These are phyloP conservation scores for Nothocercus nigrocapillus DNA, from an alignment of 2,113 vertebrate genomes.

Conservation along the genomic window DNA sequence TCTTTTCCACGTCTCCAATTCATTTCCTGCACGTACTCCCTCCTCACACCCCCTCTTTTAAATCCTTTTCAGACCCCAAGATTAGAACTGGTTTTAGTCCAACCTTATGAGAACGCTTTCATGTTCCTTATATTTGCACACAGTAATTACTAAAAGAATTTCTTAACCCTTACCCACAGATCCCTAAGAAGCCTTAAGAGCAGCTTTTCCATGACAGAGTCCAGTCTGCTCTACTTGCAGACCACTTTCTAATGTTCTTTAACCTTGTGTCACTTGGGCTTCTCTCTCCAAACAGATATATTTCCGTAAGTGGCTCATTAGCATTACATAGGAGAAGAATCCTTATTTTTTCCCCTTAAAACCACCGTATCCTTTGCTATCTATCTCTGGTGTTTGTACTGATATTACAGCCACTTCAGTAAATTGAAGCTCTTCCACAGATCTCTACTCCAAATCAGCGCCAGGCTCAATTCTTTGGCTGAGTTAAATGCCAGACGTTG, in stretches of 20 bases:
- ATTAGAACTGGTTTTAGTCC: slow-evolving; percentile 34
- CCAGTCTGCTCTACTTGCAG: slow-evolving; percentile 40
- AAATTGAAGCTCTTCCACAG: slow-evolving; percentile 74
- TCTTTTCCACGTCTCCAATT: background rate
- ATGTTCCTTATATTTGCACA: slow-evolving; percentile 20
- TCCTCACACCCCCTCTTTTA: background rate
- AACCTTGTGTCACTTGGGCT: slow-evolving; percentile 69
- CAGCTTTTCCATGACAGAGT: slow-evolving; percentile 42
- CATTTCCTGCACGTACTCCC: background rate
- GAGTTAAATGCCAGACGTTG: slow-evolving; percentile 78
- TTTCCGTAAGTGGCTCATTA: slow-evolving; percentile 82
- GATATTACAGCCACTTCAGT: slow-evolving; percentile 74
- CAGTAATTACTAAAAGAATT: slow-evolving; percentile 37
- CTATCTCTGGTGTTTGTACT: slow-evolving; percentile 76
- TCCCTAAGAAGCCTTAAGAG: slow-evolving; percentile 48
- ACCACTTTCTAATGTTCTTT: slow-evolving; percentile 72
- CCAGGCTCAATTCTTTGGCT: slow-evolving; percentile 64
- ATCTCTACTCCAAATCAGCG: slow-evolving; percentile 72
- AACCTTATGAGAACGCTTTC: slow-evolving; percentile 15
- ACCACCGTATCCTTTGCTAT: slow-evolving; percentile 54
- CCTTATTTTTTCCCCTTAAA: slow-evolving; percentile 44
- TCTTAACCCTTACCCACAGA: slow-evolving; percentile 44
- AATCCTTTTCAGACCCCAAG: background rate
- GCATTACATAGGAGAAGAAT: slow-evolving; percentile 65
- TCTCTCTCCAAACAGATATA: slow-evolving; percentile 71